Conservation (phyloP, 1,140 invertebrate genomes). For the Drosophila teissieri region DNA sequence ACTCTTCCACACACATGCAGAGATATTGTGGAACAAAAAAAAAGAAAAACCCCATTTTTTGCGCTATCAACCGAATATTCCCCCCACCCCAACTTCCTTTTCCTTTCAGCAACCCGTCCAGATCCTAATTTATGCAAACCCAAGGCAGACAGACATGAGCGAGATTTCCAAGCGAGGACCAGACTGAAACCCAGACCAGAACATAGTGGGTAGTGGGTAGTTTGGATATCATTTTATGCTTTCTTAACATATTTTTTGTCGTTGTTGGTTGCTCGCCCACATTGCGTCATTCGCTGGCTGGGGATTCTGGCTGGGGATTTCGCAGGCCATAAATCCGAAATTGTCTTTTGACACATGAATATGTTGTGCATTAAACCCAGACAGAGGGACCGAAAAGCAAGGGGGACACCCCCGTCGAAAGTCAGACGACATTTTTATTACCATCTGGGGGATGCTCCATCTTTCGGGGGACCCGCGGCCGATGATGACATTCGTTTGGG, state of each 20-base stretch:
- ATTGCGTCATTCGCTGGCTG: conserved; percentile 58
- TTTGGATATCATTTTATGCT: conserved; percentile 80
- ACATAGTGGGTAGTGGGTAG: conserved; percentile 55
- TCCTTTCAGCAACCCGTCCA: conserved; percentile 35
- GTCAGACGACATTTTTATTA: conserved; percentile 71
- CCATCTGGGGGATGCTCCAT: conserved; percentile 41
- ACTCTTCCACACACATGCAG: conserved; percentile 29
- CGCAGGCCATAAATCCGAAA: conserved; percentile 81
- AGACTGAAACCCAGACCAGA: conserved; percentile 18
- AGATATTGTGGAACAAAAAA: conserved; percentile 4
- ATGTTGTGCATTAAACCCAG: conserved; percentile 79
- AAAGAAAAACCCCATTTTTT: conserved; percentile 47
- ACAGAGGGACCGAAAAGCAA: conserved; percentile 7
- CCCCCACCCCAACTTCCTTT: conserved; percentile 5
- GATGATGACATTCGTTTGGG: conserved; percentile 77
- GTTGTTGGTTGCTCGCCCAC: conserved; percentile 48
- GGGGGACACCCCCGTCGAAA: conserved; percentile 22
- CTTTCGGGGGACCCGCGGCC: conserved; percentile 35
- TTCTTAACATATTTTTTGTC: conserved; percentile 79
- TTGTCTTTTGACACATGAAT: conserved; percentile 84
- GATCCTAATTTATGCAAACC: conserved; percentile 79
- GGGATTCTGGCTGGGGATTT: conserved; percentile 49
- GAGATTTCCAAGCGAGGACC: conserved; percentile 57
- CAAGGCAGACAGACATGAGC: conserved; percentile 56
- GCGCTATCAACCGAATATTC: conserved; percentile 60